Conservation (phyloP, 2,797 vertebrate species). For the Kryptolebias ocellatus region DNA sequence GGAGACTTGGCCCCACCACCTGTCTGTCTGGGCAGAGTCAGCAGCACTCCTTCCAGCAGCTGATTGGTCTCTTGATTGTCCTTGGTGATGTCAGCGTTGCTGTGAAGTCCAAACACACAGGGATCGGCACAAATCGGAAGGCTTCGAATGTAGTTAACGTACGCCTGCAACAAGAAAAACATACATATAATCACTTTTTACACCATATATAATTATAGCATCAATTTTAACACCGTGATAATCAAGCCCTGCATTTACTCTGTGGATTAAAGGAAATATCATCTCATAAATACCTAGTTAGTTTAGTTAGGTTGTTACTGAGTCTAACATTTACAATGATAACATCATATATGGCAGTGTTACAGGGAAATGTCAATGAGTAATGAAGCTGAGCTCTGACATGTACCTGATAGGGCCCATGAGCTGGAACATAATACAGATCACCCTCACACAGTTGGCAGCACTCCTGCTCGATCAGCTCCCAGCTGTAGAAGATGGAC, state of each 20-base stretch:
- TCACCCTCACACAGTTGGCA: slow-evolving; percentile 84
- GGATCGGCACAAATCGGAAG: slow-evolving; percentile 89
- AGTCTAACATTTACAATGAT: slow-evolving; percentile 5
- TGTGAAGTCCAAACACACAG: slow-evolving; percentile 92
- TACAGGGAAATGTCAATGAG: not conserved
- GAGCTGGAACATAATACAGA: slow-evolving; percentile 85
- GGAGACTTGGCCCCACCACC: slow-evolving; percentile 88
- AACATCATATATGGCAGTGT: not conserved
- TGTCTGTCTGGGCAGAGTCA: slow-evolving; percentile 90
- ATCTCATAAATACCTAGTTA: too few relatives aligned
- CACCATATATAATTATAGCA: too few relatives aligned
- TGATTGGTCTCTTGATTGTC: slow-evolving; percentile 96
- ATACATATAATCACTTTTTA: not conserved
- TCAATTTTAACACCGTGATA: too few relatives aligned
- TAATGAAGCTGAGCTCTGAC: slow-evolving; percentile 32
- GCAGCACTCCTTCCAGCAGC: slow-evolving; percentile 88
- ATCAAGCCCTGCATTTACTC: too few relatives aligned
- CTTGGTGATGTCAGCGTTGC: slow-evolving; percentile 94
- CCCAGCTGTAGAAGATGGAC: slow-evolving; percentile 87
- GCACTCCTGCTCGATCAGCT: slow-evolving; percentile 83
- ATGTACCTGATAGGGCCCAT: slow-evolving; percentile 87
- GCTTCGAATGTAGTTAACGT: slow-evolving; percentile 86
- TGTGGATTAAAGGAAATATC: too few relatives aligned
- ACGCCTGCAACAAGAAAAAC: slow-evolving; percentile 78
- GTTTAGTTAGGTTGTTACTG: too few relatives aligned